Evolutionary conservation across 2,888 invertebrate species (phyloP), one percentile per base, ranked within the genome.

Genomic region (Heteropelma amictum): DNA sequence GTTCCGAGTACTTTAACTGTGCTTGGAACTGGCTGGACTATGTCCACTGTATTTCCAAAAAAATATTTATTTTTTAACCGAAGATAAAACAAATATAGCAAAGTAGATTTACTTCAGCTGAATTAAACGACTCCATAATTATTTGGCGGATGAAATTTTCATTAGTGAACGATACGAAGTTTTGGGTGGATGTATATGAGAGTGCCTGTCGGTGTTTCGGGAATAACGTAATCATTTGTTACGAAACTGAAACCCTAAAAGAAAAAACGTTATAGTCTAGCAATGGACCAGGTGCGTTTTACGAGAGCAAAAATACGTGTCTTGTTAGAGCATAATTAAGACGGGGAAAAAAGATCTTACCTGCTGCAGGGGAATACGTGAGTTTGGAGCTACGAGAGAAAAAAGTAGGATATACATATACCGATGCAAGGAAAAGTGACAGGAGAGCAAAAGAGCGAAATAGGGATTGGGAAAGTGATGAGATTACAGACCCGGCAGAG

Each of bases 281-380:
- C 54, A 45, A 42, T 58, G 42, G 40, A 38, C 53, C 35, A 47
- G 49, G 10, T 58, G 47, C 65, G 49, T 79, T 82, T 79, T 80
- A 79, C 64, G 77, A 70, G 45, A 53, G 19, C 33, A 30, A 49
- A 38, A 45, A 45, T 65, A 77, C 80, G 75, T 78, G 72, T 70
- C 65, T 54, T 58, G 54, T 76, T 61, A 70, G 45, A 53, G 47
- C 35, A 51, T 67, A 72, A 81, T 80, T 74, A 77, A 78, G 75
- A 70, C 28, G 54, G 54, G 60, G 54, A 73, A 38, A 54, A 51
- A 58, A 68, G 63, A 54, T 70, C 38, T 54, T 61, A 28, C 7
- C 38, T 38, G 51, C 23, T 19, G 35, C 30, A 45, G 40, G 19
- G 23, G 53, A 49, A 30, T 14, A 64, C n/a, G 10, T 26, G 26